phyloP scores from a whole-genome alignment of 2,888 invertebrate genomes.

The Chironomus tentans region DNA sequence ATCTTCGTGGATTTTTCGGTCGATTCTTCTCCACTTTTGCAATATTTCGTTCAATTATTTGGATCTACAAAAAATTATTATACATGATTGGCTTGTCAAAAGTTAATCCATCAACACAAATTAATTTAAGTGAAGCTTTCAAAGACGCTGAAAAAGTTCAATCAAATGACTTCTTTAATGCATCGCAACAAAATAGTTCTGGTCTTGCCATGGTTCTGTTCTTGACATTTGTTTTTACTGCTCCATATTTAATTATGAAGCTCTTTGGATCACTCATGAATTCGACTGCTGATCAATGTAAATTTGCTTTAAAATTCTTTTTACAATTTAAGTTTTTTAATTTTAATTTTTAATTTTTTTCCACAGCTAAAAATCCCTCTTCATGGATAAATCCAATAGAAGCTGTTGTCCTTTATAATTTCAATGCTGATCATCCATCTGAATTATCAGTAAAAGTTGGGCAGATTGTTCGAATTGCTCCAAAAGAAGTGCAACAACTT shows the following conservation, averaged over 20 bases:
- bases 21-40: conserved; percentile 84
- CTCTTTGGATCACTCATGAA: conserved; percentile 53
- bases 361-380: conserved; percentile 53
- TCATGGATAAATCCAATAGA: conserved; percentile 60
- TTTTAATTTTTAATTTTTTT: neutral
- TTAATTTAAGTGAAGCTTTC: conserved; percentile 44
- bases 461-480: conserved; percentile 72
- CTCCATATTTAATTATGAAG: conserved; percentile 84
- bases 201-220: conserved; percentile 87
- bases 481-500: conserved; percentile 66
- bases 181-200: conserved; percentile 43
- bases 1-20: conserved; percentile 70
- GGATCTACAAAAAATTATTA: conserved; percentile 58
- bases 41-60: conserved; percentile 66
- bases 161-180: conserved; percentile 37
- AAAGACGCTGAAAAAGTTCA: conserved; percentile 35
- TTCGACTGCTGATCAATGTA: conserved; percentile 52
- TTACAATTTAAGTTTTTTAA: no score
- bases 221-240: conserved; percentile 77
- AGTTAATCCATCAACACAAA: conserved; percentile 37
- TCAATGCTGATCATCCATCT: conserved; percentile 57
- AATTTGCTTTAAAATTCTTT: no score
- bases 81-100: conserved; percentile 39
- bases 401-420: conserved; percentile 65
- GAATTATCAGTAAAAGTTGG: conserved; percentile 72